A percentile compares a stretch with the other conserved stretches of the same genome.
Evolutionary conservation across 92 coral and sea anemone species (phyloP).

Genomic region (Siderastrea radians): DNA sequence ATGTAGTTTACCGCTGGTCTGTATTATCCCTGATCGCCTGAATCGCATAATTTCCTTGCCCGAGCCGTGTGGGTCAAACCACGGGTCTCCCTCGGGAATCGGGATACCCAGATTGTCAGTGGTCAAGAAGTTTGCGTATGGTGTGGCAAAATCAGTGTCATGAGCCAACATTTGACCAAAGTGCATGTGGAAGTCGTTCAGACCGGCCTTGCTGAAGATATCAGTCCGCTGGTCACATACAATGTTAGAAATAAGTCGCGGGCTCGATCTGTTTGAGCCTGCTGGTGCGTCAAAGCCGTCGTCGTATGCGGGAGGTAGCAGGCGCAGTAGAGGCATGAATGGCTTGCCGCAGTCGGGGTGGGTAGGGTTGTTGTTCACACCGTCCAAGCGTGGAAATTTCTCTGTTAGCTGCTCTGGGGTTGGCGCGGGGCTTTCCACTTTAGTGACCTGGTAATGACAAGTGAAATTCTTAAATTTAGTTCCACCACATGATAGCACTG

Average conservation of each 20-base stretch:
- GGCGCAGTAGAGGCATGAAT: slow-evolving; percentile 87
- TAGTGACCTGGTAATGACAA: slow-evolving; percentile 38
- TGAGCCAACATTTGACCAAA: slow-evolving; percentile 98
- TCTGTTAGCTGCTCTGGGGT: slow-evolving; percentile 56
- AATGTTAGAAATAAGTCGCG: slow-evolving; percentile 90
- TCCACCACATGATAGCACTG: no score
- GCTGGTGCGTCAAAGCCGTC: slow-evolving; percentile 95
- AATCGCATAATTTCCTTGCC: slow-evolving; percentile 97
- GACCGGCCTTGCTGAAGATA: slow-evolving; percentile 79
- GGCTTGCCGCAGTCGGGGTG: slow-evolving; percentile 94
- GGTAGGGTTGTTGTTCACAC: slow-evolving; percentile 83
- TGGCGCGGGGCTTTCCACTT: slow-evolving; percentile 30
- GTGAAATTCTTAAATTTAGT: not conserved
- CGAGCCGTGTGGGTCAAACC: slow-evolving; percentile 96
- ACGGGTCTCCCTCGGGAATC: slow-evolving; percentile 94
- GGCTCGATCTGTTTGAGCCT: slow-evolving; percentile 87
- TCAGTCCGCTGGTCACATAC: slow-evolving; percentile 90
- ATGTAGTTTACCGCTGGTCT: slow-evolving; percentile 93
- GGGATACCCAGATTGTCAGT: slow-evolving; percentile 95
- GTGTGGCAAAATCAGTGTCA: slow-evolving; percentile 98
- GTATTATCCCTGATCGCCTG: slow-evolving; percentile 93
- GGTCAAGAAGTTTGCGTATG: slow-evolving; percentile 95
- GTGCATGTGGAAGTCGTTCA: slow-evolving; percentile 95
- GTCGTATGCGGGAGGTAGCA: slow-evolving; percentile 80
- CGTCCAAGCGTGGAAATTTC: slow-evolving; percentile 86